Evolutionary conservation across 2,113 vertebrate genomes (phyloP), one percentile per base, ranked within the genome.

Genomic region (Megaptera novaeangliae): DNA sequence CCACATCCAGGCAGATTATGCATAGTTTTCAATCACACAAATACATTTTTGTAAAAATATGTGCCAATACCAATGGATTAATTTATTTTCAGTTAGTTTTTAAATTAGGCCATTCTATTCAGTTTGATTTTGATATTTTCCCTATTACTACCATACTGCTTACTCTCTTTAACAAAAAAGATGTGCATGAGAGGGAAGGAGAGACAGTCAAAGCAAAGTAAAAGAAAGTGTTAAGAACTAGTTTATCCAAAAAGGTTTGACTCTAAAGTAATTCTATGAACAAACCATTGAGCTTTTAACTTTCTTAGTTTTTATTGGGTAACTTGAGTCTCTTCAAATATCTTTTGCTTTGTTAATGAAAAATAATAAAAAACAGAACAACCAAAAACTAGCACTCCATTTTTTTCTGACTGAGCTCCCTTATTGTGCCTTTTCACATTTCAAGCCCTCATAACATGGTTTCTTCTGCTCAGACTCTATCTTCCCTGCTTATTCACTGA

Each of bases 331-430:
- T 93, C 41, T 88, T 83, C 84, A 87, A 74, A 36, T 91, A 63
- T 36, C 41, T 75, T 93, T 80, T 59, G 83, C 61, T 86, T 94
- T 81, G 23, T 94, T 75, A 64, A 41, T 90, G 71, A 95, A 74
- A 95, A 92, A 66, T 95, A 81, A n/a, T 25, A 52, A 85, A 23
- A 74, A 49, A 13, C 14, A 34, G 75, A 88, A 61, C 23, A 63
- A 13, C 69, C 61, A 27, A 83, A 88, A 66, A 31, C 29, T 29
- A 27, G 23, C 31, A 29, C 29, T 75, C 3, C 12, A 27, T 31
- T 63, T 57, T 80, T 71, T 46, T 64, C 21, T 82, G 39, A n/a
- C 61, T 27, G 17, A 34, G 17, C 55, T 92, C 21, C 55, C 17
- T 68, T 63, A 8, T 44, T 68, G 27, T 44, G 52, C 27, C 69